phyloP scores from a whole-genome alignment of 1,140 invertebrate species.

The Atta colombica region DNA sequence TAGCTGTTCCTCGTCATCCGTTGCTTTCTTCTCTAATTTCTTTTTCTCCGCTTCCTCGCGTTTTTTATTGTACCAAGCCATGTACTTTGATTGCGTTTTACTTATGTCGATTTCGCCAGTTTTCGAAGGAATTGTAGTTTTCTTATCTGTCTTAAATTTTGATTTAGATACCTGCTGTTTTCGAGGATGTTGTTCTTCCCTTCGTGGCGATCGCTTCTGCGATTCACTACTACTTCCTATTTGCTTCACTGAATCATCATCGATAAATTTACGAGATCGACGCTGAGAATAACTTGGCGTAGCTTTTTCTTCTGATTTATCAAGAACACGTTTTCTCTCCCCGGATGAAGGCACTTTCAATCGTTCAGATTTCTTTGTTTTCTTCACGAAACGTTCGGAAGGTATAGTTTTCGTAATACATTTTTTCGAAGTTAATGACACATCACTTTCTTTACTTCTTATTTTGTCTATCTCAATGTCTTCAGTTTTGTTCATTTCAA shows the following conservation, averaged over 20 bases:
- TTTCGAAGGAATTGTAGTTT: conserved; percentile 59
- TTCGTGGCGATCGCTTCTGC: conserved; percentile 30
- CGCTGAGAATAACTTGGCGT: conserved; percentile 9
- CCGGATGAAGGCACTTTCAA: not conserved
- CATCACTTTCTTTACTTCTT: conserved; percentile 7
- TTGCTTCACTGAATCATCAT: conserved; percentile 11
- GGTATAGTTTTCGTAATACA: not conserved
- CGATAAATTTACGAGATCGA: conserved; percentile 17
- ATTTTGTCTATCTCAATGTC: not conserved
- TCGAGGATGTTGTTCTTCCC: conserved; percentile 49
- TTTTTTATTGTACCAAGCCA: conserved; percentile 87
- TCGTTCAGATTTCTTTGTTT: conserved; percentile 33
- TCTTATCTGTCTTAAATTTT: conserved; percentile 62
- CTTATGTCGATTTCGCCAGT: conserved; percentile 61
- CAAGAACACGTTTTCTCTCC: not conserved
- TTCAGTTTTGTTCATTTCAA: not conserved
- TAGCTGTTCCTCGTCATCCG: conserved; percentile 78
- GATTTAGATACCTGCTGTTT: conserved; percentile 22
- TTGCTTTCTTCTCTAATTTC: conserved; percentile 75
- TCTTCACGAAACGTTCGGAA: conserved; percentile 10
- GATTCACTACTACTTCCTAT: conserved; percentile 12
- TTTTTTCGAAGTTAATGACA: not conserved
- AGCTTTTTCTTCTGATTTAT: conserved; percentile 25
- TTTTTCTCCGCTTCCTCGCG: conserved; percentile 81
- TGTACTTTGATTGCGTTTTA: conserved; percentile 85